A percentile compares a stretch with the other conserved stretches of the same genome.
phyloP scores from a whole-genome alignment of 2,888 invertebrate species.

The Carterocephalus palaemon region DNA sequence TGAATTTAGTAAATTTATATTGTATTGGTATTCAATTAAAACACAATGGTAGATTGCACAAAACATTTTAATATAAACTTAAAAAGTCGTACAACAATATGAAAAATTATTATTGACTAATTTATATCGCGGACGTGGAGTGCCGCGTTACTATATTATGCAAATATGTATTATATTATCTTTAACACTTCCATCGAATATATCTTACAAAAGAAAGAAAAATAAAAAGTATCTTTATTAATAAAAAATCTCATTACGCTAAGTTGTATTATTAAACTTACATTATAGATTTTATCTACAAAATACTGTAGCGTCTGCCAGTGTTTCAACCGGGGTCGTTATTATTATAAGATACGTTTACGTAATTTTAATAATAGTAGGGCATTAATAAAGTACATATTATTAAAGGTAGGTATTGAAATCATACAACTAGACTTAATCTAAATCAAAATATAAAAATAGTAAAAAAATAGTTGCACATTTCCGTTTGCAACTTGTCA shows the following conservation, averaged over 20 bases:
- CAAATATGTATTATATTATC: constrained; percentile 81
- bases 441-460: constrained; percentile 79
- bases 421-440: constrained; percentile 76
- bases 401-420: constrained; percentile 60
- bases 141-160: constrained; percentile 83
- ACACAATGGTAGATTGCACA: constrained; percentile 82
- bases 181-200: constrained; percentile 80
- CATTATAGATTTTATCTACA: constrained; percentile 78
- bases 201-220: constrained; percentile 79
- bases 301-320: constrained; percentile 74
- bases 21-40: too few relatives aligned
- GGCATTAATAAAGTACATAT: constrained; percentile 67
- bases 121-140: constrained; percentile 84
- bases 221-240: constrained; percentile 75
- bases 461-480: constrained; percentile 77
- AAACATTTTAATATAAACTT: constrained; percentile 93
- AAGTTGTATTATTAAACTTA: constrained; percentile 76
- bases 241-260: constrained; percentile 78
- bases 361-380: constrained; percentile 66
- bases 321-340: constrained; percentile 70
- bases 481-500: constrained; percentile 67
- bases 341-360: constrained; percentile 49
- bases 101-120: constrained; percentile 90
- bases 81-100: constrained; percentile 92
- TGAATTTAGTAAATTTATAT: too few relatives aligned